Base-by-base conservation (phyloP, 2,797 vertebrate species). In the Oceanodroma leucorhoa region DNA sequence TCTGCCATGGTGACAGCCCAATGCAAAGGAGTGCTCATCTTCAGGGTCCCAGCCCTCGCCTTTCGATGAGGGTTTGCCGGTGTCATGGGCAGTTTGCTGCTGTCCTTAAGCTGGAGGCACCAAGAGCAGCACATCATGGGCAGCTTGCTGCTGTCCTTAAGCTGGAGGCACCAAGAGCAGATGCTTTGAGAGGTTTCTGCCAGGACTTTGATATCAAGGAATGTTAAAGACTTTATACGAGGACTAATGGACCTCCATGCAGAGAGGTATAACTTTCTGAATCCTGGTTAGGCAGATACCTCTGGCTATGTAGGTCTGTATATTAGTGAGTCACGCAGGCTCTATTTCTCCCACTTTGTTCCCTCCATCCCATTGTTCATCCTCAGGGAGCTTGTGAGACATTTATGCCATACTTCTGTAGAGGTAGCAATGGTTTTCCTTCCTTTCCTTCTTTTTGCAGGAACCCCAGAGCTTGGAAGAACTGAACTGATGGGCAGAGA, bases 1-100 rank as follows among this genome's bases (percentile, higher is more conserved):
- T 20, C 30, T 38, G 20, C 23, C 27, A 26, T 0, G 2, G n/a
- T 30, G 48, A 45, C 20, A 51, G 30, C 13, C 45, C 1, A 1
- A 15, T 32, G 24, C 1, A 1, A 78, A 66, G n/a, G 9, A 43
- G 5, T 13, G 27, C 11, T 71, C 23, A 46, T 43, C 71, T 60
- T 48, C 27, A 53, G 40, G 13, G 29, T 45, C 14, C 22, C 18
- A 51, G 18, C 17, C 40, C 11, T 72, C 1, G 0, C 12, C 20
- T 55, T 87, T 55, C 53, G 46, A 43, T 53, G n/a, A 53, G 15
- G 19, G 24, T 26, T 66, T 66, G 10, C 36, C 66, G 24, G 16
- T 57, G 41, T 57, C 21, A 34, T 2, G 2, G 48, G 6, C 29
- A 55, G 38, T 18, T 51, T 84, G 16, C 18, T 79, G 29, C 11